Evolutionary conservation across 2,113 vertebrate genomes (phyloP).

Genomic region (Hippocampus barbouri): DNA sequence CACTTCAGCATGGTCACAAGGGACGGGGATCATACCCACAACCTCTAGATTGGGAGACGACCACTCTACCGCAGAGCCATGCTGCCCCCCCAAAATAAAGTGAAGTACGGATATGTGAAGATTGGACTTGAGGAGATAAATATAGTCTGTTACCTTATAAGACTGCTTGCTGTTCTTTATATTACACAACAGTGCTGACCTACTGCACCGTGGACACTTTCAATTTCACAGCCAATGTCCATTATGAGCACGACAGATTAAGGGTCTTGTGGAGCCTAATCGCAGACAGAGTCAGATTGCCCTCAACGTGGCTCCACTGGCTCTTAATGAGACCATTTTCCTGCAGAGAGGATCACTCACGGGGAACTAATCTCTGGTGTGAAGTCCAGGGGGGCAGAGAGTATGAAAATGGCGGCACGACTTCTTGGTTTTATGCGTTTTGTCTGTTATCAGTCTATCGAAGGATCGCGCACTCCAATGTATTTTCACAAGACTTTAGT

Average conservation of each 20-base stretch:
- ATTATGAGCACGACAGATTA: constrained; percentile 73
- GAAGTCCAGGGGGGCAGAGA: constrained; percentile 50
- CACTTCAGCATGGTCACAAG: no score
- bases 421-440: constrained; percentile 29
- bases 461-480: constrained; percentile 19
- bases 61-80: no score
- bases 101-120: neutral
- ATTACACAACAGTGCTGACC: constrained; percentile 74
- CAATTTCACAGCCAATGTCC: constrained; percentile 71
- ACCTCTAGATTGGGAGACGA: no score
- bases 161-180: constrained; percentile 71
- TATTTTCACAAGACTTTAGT: neutral
- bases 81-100: no score
- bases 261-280: constrained; percentile 71
- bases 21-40: no score
- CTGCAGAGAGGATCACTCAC: constrained; percentile 63
- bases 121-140: neutral
- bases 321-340: constrained; percentile 77
- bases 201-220: constrained; percentile 69
- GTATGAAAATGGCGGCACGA: constrained; percentile 42
- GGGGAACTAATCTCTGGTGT: constrained; percentile 70
- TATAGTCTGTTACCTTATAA: neutral
- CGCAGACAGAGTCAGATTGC: constrained; percentile 69
- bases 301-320: constrained; percentile 62
- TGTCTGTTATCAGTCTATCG: constrained; percentile 25